Base-by-base conservation (phyloP, 2,797 vertebrate species). In the Triplophysa bombifrons region DNA sequence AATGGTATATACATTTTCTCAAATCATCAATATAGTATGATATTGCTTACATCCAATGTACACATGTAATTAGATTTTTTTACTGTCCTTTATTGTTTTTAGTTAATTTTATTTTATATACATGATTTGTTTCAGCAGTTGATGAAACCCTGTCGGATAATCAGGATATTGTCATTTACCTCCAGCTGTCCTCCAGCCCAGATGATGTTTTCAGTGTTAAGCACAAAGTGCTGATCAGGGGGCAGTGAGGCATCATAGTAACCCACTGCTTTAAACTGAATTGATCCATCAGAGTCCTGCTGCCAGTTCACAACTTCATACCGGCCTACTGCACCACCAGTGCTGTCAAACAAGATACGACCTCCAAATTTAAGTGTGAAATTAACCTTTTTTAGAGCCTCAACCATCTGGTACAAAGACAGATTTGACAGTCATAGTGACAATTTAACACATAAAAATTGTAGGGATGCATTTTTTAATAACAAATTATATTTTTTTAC, bases 261-360 rank as follows among this genome's bases (percentile, higher is more conserved):
- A 64, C 93, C 93, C 0, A 94, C 91, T 48, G 90, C 86, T 84
- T 86, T 91, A 75, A 94, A 94, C 56, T 89, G 77, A 41, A 93
- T 81, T 0, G 73, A 86, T 51, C 87, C 86, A 4, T 88, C 84
- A 16, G 84, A 48, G 55, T 86, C 86, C 17, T 22, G 84, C 74
- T 93, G 91, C 93, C 93, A 94, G 86, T 94, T 94, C 55, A 94
- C 88, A 69, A 94, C 88, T 55, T 93, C 91, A 68, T 93, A 94
- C 41, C 48, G 88, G 69, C 92, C 92, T 22, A 87, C 82, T 13
- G 89, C 83, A 50, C 91, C 88, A 46, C 92, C 92, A 0, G 89
- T 92, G 70, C 79, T 86, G 71, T 94, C 93, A 80, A 94, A 94
- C 89, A 89, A 92, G 38, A 93, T 88, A 41, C 68, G 80, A 9